These are phyloP conservation scores for human DNA, from an alignment of 2,113 vertebrate genomes.

Conservation along the genomic window DNA sequence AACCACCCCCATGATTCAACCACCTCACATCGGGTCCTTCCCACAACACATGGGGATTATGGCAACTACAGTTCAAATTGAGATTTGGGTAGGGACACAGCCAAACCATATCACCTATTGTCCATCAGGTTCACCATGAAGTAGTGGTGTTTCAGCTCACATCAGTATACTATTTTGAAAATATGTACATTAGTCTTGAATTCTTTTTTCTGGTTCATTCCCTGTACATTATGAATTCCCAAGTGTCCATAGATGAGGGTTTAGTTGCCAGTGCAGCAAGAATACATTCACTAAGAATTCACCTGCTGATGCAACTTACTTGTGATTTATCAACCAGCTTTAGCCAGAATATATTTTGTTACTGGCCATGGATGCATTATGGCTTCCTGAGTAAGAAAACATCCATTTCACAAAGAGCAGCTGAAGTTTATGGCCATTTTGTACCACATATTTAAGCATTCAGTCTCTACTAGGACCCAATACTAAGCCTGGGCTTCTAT, in stretches of 20 bases:
- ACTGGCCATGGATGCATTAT: background rate
- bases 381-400: background rate
- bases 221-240: background rate
- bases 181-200: background rate
- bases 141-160: background rate
- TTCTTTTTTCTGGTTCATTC: background rate
- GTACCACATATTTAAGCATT: background rate
- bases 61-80: too few species aligned
- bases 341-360: background rate
- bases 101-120: background rate
- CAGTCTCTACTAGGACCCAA: background rate
- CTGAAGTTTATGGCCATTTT: background rate
- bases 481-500: background rate
- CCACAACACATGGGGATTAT: too few species aligned
- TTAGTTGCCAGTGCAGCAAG: background rate
- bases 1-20: too few species aligned
- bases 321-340: background rate
- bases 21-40: too few species aligned
- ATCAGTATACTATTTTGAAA: background rate
- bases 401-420: background rate
- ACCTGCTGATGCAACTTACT: background rate
- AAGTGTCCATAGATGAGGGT: background rate
- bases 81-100: too few species aligned
- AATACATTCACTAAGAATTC: background rate
- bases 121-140: background rate